Percentiles rank a stretch among this genome's conserved stretches.
Evolutionary conservation across 1,140 invertebrate genomes (phyloP).

Genomic region (Caenorhabditis briggsae): DNA sequence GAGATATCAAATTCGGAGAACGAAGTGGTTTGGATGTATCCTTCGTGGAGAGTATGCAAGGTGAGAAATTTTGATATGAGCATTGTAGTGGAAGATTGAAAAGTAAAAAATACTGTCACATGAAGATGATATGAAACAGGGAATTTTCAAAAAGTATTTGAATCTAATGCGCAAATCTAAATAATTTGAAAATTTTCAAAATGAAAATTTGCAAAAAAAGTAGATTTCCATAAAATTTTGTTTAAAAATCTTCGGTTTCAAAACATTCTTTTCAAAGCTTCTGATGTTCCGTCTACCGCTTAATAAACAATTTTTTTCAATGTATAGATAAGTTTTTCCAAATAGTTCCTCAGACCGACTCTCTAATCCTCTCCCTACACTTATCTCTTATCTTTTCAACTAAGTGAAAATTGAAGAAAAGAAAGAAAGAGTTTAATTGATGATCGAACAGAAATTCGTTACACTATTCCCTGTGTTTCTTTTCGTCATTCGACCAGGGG

Average conservation of each 20-base stretch:
- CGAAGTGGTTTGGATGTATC: slow-evolving; percentile 98
- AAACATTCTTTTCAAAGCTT: too few species aligned
- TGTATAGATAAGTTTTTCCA: too few species aligned
- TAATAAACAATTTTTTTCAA: too few species aligned
- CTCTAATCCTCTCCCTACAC: background rate
- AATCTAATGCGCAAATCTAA: too few species aligned
- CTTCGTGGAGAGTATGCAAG: slow-evolving; percentile 91
- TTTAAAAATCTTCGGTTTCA: too few species aligned
- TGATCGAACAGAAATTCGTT: slow-evolving; percentile 7
- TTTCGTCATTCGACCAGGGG: background rate
- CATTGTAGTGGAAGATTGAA: background rate
- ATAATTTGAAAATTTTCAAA: too few species aligned
- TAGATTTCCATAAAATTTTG: too few species aligned
- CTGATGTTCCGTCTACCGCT: too few species aligned
- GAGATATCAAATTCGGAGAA: slow-evolving; percentile 95
- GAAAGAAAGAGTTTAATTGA: background rate
- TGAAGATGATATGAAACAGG: too few species aligned
- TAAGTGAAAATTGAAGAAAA: background rate
- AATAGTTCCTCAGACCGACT: background rate
- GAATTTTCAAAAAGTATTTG: too few species aligned
- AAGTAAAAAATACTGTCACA: too few species aligned
- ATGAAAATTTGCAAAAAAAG: too few species aligned
- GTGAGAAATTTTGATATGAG: slow-evolving; percentile 64
- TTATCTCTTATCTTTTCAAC: background rate
- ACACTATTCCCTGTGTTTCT: background rate